Evolutionary conservation across 2,888 invertebrate species (phyloP).

Genomic region (Drosophila anomalata): DNA sequence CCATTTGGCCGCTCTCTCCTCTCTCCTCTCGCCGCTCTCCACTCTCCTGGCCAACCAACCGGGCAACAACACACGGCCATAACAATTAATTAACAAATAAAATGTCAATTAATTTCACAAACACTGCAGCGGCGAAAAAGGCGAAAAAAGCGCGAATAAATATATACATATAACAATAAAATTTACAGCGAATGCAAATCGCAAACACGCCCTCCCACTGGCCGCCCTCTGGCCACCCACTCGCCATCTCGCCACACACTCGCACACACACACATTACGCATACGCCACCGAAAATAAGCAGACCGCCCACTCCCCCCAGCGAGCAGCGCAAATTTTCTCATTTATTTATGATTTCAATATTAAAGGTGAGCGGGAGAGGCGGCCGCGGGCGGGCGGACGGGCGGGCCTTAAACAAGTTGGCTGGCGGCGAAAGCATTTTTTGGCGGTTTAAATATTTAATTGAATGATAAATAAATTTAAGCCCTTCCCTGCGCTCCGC

Average conservation of each 20-base stretch:
- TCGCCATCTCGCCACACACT: not conserved
- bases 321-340: slow-evolving; percentile 63
- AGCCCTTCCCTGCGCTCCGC: slow-evolving; percentile 48
- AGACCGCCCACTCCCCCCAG: slow-evolving; percentile 13
- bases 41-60: slow-evolving; percentile 46
- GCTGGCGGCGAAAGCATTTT: slow-evolving; percentile 76
- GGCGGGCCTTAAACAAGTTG: slow-evolving; percentile 50
- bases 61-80: slow-evolving; percentile 52
- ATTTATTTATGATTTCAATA: slow-evolving; percentile 81
- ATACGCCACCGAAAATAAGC: slow-evolving; percentile 33
- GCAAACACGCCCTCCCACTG: not conserved
- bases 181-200: slow-evolving; percentile 57
- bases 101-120: slow-evolving; percentile 83
- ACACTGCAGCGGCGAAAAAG: slow-evolving; percentile 64
- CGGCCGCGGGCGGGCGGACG: not conserved
- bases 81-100: slow-evolving; percentile 83
- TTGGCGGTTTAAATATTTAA: slow-evolving; percentile 81
- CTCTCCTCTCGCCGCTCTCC: slow-evolving; percentile 15
- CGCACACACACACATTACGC: slow-evolving; percentile 18
- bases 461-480: slow-evolving; percentile 81
- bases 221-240: no score
- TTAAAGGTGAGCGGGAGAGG: slow-evolving; percentile 63
- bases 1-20: slow-evolving; percentile 49
- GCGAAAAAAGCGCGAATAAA: slow-evolving; percentile 51
- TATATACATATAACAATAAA: slow-evolving; percentile 76